Evolutionary conservation across 2,797 vertebrate genomes (phyloP).

Genomic region (Passerculus sandwichensis): DNA sequence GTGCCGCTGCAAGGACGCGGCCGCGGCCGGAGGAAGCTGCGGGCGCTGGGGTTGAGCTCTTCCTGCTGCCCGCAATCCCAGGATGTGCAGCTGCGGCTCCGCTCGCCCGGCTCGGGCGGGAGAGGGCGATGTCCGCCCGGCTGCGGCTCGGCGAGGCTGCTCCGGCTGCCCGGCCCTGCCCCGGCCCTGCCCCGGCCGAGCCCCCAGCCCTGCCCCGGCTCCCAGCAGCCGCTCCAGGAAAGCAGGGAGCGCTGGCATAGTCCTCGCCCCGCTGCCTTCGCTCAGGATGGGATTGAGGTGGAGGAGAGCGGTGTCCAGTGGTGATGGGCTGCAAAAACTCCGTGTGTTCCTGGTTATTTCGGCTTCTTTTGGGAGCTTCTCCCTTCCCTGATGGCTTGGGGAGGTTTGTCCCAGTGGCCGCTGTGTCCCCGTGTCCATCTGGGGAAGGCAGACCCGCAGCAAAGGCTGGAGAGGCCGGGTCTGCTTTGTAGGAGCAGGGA

Average conservation of each 20-base stretch:
- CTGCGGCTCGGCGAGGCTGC: neutral
- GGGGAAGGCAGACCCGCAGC: neutral
- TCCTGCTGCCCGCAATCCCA: neutral
- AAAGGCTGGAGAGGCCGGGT: neutral
- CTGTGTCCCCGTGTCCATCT: accelerated
- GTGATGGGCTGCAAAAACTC: neutral
- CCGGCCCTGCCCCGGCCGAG: too few relatives aligned
- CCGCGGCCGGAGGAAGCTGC: neutral
- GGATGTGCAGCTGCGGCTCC: neutral
- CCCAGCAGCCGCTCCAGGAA: neutral
- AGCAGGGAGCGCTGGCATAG: accelerated
- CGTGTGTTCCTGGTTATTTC: accelerated
- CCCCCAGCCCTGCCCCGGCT: neutral
- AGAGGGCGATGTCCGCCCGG: slow-evolving; percentile 28
- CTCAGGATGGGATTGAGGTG: accelerated
- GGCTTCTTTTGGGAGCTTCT: neutral
- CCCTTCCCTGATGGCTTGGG: too few relatives aligned
- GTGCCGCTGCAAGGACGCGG: neutral
- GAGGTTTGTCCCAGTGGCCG: neutral
- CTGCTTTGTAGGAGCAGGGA: neutral
- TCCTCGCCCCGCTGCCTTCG: accelerated
- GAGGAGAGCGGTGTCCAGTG: accelerated
- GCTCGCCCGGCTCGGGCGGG: neutral
- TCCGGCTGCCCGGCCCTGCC: neutral
- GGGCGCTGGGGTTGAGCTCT: neutral